Conservation (phyloP, 2,797 vertebrate species). For the Anguilla megastoma region DNA sequence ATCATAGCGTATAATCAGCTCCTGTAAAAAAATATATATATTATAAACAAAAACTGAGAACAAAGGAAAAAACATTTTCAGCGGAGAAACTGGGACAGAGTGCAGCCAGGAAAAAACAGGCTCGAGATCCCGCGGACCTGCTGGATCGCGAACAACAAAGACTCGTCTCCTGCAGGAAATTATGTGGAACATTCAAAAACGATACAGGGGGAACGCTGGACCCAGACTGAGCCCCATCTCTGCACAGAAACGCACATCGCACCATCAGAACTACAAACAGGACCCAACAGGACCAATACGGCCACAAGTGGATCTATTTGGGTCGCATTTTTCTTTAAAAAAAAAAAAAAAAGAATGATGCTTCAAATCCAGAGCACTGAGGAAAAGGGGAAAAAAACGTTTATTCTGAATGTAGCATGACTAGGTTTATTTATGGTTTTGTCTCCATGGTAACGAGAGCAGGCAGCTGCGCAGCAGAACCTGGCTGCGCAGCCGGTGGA, state of each 20-base stretch:
- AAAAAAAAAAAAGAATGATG: background rate
- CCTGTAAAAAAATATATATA: slow-evolving; percentile 45
- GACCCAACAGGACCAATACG: slow-evolving; percentile 1
- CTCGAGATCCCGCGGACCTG: slow-evolving; percentile 48
- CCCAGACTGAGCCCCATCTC: slow-evolving; percentile 32
- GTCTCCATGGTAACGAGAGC: background rate
- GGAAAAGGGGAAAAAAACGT: background rate
- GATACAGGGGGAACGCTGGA: background rate
- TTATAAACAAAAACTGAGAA: slow-evolving; percentile 5
- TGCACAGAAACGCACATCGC: slow-evolving; percentile 34
- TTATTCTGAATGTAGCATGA: slow-evolving; percentile 39
- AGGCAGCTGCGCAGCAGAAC: background rate
- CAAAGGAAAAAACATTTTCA: slow-evolving; percentile 16
- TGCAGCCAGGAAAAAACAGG: slow-evolving; percentile 51
- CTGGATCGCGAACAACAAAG: slow-evolving; percentile 40
- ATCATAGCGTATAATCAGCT: slow-evolving; percentile 61
- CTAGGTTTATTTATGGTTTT: slow-evolving; percentile 9
- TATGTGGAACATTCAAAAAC: slow-evolving; percentile 43
- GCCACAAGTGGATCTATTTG: background rate
- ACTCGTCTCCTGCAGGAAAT: slow-evolving; percentile 50
- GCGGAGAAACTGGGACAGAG: slow-evolving; percentile 27
- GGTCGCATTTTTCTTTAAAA: background rate
- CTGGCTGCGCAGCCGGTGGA: no score
- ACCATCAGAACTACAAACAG: slow-evolving; percentile 29
- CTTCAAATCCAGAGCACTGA: slow-evolving; percentile 18